Evolutionary conservation across 2,888 invertebrate genomes (phyloP).

Genomic region (Noctua fimbriata): DNA sequence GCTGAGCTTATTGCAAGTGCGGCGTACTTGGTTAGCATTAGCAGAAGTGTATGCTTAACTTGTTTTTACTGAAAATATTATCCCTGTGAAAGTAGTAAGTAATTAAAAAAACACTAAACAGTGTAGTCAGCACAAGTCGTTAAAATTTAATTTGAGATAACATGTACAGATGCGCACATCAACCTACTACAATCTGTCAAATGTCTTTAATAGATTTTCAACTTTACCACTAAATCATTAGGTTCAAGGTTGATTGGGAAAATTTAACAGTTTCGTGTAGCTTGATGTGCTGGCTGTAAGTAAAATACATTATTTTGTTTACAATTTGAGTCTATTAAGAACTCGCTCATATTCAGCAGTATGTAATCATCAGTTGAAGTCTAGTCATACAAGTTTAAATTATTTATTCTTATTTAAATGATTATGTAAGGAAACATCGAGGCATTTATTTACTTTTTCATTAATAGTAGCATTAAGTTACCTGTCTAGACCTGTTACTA

Average conservation of each 20-base stretch:
- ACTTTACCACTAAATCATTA: too few species aligned
- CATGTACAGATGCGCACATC: too few species aligned
- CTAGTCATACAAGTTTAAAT: constrained; percentile 54
- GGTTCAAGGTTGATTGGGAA: too few species aligned
- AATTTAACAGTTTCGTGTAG: too few species aligned
- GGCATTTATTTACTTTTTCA: constrained; percentile 57
- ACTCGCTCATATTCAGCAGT: background rate
- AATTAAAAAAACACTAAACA: background rate
- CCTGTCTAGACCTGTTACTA: background rate
- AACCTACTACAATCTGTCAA: too few species aligned
- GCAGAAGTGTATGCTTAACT: background rate
- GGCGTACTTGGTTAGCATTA: background rate
- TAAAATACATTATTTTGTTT: background rate
- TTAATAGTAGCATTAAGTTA: constrained; percentile 27
- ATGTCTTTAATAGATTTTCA: too few species aligned
- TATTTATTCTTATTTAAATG: constrained; percentile 36
- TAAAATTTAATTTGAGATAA: background rate
- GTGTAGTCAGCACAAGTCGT: background rate
- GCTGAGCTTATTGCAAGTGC: background rate
- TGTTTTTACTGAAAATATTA: background rate
- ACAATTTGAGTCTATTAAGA: background rate
- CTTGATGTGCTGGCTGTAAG: too few species aligned
- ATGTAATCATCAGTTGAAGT: constrained; percentile 36
- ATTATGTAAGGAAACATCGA: constrained; percentile 19
- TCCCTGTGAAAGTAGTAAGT: background rate